A percentile compares a stretch with the other conserved stretches of the same genome.
Evolutionary conservation across 2,888 invertebrate species (phyloP).

Genomic region (Octodonta nipae): DNA sequence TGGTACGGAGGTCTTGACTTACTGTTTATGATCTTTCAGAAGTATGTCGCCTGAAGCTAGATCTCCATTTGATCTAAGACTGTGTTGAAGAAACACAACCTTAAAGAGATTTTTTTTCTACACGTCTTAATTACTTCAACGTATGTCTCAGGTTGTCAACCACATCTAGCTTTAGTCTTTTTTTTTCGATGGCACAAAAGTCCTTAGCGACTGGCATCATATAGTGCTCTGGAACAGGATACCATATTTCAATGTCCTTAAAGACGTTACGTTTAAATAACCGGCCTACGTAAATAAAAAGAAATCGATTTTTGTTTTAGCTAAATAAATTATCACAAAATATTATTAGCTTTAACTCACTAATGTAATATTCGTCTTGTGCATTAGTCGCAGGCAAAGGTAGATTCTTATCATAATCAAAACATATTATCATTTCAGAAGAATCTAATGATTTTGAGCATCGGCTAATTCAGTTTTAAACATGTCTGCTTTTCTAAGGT

Average conservation of each 20-base stretch:
- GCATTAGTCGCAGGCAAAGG: constrained; percentile 9
- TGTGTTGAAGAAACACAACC: constrained; percentile 7
- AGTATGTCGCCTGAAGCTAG: too few species aligned
- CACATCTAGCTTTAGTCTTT: constrained; percentile 5
- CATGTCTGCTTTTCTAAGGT: too few species aligned
- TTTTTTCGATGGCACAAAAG: constrained; percentile 15
- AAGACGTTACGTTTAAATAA: constrained; percentile 7
- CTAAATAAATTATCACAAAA: too few species aligned
- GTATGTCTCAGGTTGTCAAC: constrained; percentile 9
- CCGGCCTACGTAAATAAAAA: constrained; percentile 6
- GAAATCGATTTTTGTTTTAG: constrained; percentile 7
- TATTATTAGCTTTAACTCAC: too few species aligned
- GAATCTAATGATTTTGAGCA: constrained; percentile 7
- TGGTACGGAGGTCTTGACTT: constrained; percentile 7
- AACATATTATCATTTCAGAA: constrained; percentile 9
- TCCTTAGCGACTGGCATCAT: constrained; percentile 20
- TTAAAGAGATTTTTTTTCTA: constrained; percentile 7
- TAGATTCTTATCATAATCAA: constrained; percentile 9
- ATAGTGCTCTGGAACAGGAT: too few species aligned
- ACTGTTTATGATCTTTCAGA: constrained; percentile 8
- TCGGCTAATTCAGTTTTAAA: too few species aligned
- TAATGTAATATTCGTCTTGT: constrained; percentile 4
- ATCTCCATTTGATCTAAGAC: constrained; percentile 7
- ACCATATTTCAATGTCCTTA: constrained; percentile 11
- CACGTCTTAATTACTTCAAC: constrained; percentile 6